phyloP scores from a whole-genome alignment of 1,140 invertebrate genomes.

The Plodia interpunctella region DNA sequence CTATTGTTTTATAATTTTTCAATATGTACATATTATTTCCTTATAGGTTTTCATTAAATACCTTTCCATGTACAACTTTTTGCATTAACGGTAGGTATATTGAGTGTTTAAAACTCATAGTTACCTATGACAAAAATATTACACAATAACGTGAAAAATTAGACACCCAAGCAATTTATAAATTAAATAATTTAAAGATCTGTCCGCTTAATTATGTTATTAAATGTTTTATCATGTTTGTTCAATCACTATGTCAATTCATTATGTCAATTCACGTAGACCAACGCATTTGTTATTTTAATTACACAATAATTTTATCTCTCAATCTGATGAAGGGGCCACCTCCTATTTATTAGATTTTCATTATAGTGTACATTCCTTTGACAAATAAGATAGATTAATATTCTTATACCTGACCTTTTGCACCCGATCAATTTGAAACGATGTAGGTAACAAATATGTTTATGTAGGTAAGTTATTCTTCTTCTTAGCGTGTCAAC shows the following conservation, averaged over 20 bases:
- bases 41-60: too few species aligned
- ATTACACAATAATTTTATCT: background rate
- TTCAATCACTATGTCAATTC: background rate
- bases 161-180: too few species aligned
- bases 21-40: too few species aligned
- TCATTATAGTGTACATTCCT: background rate
- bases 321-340: background rate
- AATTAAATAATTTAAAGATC: background rate
- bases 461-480: too few species aligned
- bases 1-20: too few species aligned
- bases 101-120: too few species aligned
- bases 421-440: background rate
- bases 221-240: background rate
- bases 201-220: background rate
- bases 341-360: background rate
- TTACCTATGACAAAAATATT: too few species aligned
- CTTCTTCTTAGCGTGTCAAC: too few species aligned
- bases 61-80: too few species aligned
- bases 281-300: background rate
- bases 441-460: too few species aligned
- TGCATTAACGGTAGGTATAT: too few species aligned
- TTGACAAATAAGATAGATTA: background rate
- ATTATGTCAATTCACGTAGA: background rate
- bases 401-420: background rate
- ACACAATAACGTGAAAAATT: too few species aligned